Percentiles rank a stretch among this genome's conserved stretches.
These are phyloP conservation scores for Plusia festucae DNA, from an alignment of 2,888 invertebrate species.

Conservation along the genomic window DNA sequence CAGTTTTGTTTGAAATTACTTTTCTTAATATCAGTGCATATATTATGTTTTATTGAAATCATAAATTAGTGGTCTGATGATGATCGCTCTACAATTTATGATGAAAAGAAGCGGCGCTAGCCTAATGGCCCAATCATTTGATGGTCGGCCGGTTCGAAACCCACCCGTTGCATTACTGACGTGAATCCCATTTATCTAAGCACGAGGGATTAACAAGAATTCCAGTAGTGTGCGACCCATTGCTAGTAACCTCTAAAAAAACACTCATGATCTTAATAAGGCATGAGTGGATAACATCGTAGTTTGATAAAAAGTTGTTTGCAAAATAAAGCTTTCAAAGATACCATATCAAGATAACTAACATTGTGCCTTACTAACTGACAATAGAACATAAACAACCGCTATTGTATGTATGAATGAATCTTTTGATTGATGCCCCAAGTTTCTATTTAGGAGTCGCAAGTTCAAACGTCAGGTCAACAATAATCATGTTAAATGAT, in stretches of 20 bases:
- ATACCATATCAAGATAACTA: slow-evolving; percentile 33
- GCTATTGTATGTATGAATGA: slow-evolving; percentile 44
- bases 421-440: slow-evolving; percentile 43
- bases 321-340: slow-evolving; percentile 21
- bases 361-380: slow-evolving; percentile 28
- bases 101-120: too few species aligned
- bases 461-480: slow-evolving; percentile 54
- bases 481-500: slow-evolving; percentile 59
- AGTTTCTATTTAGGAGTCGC: slow-evolving; percentile 42
- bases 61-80: too few species aligned
- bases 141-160: too few species aligned
- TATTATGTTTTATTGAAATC: neutral
- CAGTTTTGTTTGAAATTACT: neutral
- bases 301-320: neutral
- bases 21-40: neutral
- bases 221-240: too few species aligned
- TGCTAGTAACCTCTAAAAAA: too few species aligned
- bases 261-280: neutral
- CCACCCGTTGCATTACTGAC: too few species aligned
- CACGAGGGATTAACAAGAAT: too few species aligned
- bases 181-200: too few species aligned
- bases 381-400: slow-evolving; percentile 41
- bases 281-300: neutral
- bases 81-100: too few species aligned
- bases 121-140: too few species aligned